Evolutionary conservation across 2,113 vertebrate species (phyloP).

Genomic region (Oenanthe oenanthe): DNA sequence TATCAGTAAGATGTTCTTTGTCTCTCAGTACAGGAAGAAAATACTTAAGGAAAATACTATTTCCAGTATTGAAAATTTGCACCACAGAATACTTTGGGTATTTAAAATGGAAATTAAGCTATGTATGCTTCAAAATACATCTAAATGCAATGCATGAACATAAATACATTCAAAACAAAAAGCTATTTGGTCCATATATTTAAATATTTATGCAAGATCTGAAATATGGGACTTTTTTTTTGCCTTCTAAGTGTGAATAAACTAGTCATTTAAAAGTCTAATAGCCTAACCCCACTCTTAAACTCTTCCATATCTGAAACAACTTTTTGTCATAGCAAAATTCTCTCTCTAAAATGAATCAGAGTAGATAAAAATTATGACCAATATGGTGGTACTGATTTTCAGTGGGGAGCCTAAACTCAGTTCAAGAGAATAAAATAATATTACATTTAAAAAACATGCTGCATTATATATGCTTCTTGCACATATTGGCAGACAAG

Average conservation of each 20-base stretch:
- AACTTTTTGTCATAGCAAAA: neutral
- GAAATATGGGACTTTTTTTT: neutral
- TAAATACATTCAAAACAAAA: neutral
- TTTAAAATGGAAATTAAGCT: neutral
- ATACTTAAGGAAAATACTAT: neutral
- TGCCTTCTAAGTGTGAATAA: neutral
- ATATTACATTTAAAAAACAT: neutral
- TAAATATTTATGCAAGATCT: neutral
- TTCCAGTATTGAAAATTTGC: neutral
- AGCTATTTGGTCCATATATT: neutral
- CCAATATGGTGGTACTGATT: neutral
- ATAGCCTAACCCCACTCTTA: neutral
- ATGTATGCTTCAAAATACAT: neutral
- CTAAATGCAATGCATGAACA: neutral
- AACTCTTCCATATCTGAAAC: neutral
- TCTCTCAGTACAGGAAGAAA: neutral
- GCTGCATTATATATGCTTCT: neutral
- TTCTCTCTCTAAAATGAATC: neutral
- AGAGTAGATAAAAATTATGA: neutral
- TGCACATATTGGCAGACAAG: neutral
- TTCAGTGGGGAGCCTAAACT: neutral
- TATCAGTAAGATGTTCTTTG: neutral
- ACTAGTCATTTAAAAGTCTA: neutral
- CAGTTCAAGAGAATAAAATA: neutral
- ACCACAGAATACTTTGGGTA: neutral